phyloP scores from a whole-genome alignment of 2,797 vertebrate genomes.

The Borostomias antarcticus region DNA sequence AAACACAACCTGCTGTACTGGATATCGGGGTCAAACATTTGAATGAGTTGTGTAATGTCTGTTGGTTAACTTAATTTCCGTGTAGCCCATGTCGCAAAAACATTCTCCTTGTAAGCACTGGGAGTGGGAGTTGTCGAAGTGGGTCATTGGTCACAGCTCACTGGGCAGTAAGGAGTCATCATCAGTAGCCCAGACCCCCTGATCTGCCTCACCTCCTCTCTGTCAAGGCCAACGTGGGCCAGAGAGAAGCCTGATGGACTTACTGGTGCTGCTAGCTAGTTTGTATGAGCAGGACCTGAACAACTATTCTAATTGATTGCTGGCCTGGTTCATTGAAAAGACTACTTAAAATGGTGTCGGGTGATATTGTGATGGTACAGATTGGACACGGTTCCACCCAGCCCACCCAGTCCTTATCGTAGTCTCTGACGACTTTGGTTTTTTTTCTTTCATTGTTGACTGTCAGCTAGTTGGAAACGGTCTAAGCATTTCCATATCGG shows the following conservation, averaged over 20 bases:
- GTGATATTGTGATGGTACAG: too few relatives aligned
- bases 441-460: too few relatives aligned
- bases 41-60: too few relatives aligned
- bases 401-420: too few relatives aligned
- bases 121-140: slow-evolving; percentile 39
- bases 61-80: too few relatives aligned
- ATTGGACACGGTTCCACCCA: too few relatives aligned
- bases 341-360: too few relatives aligned
- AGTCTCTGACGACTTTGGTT: too few relatives aligned
- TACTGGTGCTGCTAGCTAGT: slow-evolving; percentile 11
- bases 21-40: too few relatives aligned
- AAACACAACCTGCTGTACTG: too few relatives aligned
- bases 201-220: slow-evolving; percentile 32
- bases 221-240: slow-evolving; percentile 35
- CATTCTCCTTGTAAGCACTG: slow-evolving; percentile 13
- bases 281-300: not conserved
- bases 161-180: slow-evolving; percentile 36
- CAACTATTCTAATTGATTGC: not conserved
- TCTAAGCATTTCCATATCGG: slow-evolving; percentile 1
- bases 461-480: not conserved
- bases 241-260: slow-evolving; percentile 32
- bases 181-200: slow-evolving; percentile 38
- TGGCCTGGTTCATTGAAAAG: not conserved
- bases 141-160: slow-evolving; percentile 50
- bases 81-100: not conserved